Evolutionary conservation across 2,797 vertebrate genomes (phyloP).

Genomic region (Diceros bicornis): DNA sequence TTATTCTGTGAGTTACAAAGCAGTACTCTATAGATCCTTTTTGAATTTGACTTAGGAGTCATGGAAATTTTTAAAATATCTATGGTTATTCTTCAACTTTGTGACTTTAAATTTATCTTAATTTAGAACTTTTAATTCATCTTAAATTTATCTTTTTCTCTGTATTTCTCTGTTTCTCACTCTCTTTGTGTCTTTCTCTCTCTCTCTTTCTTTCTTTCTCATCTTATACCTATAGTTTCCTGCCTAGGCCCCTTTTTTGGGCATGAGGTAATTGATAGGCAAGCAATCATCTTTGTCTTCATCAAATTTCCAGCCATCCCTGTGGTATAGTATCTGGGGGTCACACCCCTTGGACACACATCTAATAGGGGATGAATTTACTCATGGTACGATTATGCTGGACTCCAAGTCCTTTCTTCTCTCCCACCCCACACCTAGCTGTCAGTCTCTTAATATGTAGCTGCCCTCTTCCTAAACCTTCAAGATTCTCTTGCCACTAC

Average conservation of each 20-base stretch:
- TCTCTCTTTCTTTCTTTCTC: neutral
- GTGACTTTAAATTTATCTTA: neutral
- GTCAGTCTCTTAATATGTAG: neutral
- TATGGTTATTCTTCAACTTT: neutral
- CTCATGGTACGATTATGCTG: neutral
- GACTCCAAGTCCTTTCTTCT: neutral
- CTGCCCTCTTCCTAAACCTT: neutral
- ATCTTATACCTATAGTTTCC: neutral
- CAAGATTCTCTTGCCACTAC: neutral
- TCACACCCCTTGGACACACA: neutral
- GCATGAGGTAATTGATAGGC: neutral
- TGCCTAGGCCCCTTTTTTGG: neutral
- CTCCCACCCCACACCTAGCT: neutral
- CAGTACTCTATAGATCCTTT: neutral
- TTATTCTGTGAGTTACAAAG: neutral
- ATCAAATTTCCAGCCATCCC: neutral
- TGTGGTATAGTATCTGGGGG: neutral
- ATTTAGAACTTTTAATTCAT: neutral
- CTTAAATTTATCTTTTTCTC: neutral
- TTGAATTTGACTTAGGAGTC: neutral
- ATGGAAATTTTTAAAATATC: neutral
- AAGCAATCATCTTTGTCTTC: neutral
- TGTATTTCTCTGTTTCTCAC: neutral
- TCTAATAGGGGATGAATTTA: neutral
- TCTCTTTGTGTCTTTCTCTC: fast-evolving